Percentiles rank a stretch among this genome's conserved stretches.
Evolutionary conservation across 2,797 vertebrate genomes (phyloP).

Genomic region (Echeneis naucrates): DNA sequence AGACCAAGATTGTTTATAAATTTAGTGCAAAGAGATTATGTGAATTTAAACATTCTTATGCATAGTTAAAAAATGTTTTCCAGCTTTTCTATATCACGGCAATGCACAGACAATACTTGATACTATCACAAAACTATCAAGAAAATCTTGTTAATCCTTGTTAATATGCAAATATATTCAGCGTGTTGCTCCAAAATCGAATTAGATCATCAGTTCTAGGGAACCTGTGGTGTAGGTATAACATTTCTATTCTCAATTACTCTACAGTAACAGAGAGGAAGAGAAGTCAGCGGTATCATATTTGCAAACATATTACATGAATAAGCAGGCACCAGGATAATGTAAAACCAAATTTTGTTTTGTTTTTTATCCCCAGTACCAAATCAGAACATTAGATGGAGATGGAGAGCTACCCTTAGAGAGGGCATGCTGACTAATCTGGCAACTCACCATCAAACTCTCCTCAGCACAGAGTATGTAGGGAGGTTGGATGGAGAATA

Average conservation of each 20-base stretch:
- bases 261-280: slow-evolving; percentile 9
- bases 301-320: not conserved
- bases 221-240: slow-evolving; percentile 12
- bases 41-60: not conserved
- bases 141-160: slow-evolving; percentile 19
- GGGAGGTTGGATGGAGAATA: slow-evolving; percentile 39
- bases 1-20: not conserved
- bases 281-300: not conserved
- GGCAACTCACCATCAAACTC: slow-evolving; percentile 45
- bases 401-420: slow-evolving; percentile 48
- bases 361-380: slow-evolving; percentile 50
- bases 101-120: not conserved
- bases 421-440: slow-evolving; percentile 35
- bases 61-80: not conserved
- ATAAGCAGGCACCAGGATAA: slow-evolving; percentile 2
- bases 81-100: not conserved
- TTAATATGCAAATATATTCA: slow-evolving; percentile 37
- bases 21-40: not conserved
- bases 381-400: slow-evolving; percentile 64
- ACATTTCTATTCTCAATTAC: slow-evolving; percentile 22
- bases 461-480: slow-evolving; percentile 46
- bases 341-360: not conserved
- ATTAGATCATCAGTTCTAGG: slow-evolving; percentile 19
- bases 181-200: slow-evolving; percentile 14
- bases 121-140: not conserved